These are phyloP conservation scores for Glareola pratincola DNA, from an alignment of 2,113 vertebrate species.

Conservation along the genomic window DNA sequence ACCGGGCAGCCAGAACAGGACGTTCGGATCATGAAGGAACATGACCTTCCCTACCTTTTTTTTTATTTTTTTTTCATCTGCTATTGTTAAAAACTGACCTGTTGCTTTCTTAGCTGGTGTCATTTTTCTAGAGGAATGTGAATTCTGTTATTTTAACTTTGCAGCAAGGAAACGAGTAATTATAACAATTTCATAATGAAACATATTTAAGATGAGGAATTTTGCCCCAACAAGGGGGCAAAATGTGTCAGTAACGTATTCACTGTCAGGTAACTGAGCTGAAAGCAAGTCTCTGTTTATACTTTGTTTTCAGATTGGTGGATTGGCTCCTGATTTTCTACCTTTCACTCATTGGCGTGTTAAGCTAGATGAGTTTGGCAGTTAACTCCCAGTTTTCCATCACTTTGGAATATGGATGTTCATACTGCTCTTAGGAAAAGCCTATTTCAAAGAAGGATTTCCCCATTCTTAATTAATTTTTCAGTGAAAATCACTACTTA, in stretches of 20 bases:
- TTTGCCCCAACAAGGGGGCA: background rate
- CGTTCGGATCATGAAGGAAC: background rate
- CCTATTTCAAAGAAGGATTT: background rate
- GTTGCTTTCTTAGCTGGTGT: background rate
- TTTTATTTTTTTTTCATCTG: background rate
- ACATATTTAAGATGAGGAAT: background rate
- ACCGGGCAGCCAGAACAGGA: conserved; percentile 9
- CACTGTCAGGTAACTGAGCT: background rate
- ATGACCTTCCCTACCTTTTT: background rate
- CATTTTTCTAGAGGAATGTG: background rate
- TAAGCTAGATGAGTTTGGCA: background rate
- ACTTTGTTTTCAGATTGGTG: background rate
- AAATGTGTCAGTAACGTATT: background rate
- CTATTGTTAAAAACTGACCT: conserved; percentile 13
- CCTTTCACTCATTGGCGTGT: background rate
- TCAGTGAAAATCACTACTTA: background rate
- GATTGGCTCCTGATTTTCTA: background rate
- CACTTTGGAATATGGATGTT: background rate
- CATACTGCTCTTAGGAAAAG: background rate
- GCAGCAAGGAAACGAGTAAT: background rate
- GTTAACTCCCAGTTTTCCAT: background rate
- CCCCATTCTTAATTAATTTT: background rate
- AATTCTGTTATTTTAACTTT: background rate
- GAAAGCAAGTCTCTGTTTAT: background rate
- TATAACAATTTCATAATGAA: background rate